Evolutionary conservation across 1,140 invertebrate species (phyloP).

Genomic region (Bombus affinis): DNA sequence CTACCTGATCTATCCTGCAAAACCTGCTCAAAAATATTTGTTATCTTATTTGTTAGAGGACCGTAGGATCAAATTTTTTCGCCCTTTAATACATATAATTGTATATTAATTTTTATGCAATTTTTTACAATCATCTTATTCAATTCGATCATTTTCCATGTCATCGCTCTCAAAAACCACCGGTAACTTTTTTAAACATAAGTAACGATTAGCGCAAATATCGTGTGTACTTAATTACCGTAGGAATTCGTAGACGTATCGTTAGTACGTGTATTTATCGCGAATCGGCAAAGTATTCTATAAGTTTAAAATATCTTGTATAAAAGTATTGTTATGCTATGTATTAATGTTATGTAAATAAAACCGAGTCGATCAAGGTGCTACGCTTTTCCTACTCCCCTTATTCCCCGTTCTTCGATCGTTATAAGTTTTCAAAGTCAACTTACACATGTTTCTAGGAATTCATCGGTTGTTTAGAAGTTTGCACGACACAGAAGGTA

Average conservation of each 20-base stretch:
- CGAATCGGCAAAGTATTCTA: constrained; percentile 1
- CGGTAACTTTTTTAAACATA: no score
- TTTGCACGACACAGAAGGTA: neutral
- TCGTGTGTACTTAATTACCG: constrained; percentile 27
- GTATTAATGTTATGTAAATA: constrained; percentile 3
- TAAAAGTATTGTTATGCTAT: neutral
- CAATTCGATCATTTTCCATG: neutral
- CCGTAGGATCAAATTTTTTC: constrained; percentile 1
- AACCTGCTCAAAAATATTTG: neutral
- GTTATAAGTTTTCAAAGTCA: neutral
- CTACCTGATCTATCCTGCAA: neutral
- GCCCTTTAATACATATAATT: constrained; percentile 15
- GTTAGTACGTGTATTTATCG: constrained; percentile 12
- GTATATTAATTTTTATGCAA: neutral
- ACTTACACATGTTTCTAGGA: neutral
- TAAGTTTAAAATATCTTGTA: neutral
- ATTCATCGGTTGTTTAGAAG: neutral
- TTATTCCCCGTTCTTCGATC: accelerated
- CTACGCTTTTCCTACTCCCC: no score
- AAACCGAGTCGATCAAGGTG: neutral
- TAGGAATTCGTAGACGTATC: neutral
- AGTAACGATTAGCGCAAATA: neutral
- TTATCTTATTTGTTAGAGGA: constrained; percentile 16
- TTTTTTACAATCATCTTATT: neutral
- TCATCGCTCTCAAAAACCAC: neutral